Evolutionary conservation across 2,113 vertebrate species (phyloP), one percentile per base, ranked within the genome.

Genomic region (Gambusia holbrooki): DNA sequence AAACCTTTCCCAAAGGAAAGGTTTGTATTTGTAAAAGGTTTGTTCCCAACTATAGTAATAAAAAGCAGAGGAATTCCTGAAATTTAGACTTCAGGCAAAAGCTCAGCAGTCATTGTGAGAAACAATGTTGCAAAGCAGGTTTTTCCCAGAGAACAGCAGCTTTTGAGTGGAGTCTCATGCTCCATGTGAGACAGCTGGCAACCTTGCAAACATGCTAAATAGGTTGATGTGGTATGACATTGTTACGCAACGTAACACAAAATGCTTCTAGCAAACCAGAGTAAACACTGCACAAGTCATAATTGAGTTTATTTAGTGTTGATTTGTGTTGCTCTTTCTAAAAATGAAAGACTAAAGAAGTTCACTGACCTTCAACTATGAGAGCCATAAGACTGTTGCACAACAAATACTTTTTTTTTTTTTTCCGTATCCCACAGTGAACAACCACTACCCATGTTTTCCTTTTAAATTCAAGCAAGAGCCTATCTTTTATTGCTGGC

Each of bases 201-300:
- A 66, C 76, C 66, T 25, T 32, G 13, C 30, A 74, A 19, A 48
- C 15, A 19, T 19, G 45, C 45, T 48, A 48, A 86, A 63, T 79
- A 79, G 68, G 79, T 71, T 78, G 48, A 77, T 54, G 48, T 58
- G 40, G 28, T 79, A 13, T 66, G 14, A 75, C 71, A 81, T 67
- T 69, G 80, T 90, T 87, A 80, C 58, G 84, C 83, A 92, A 93
- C 72, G 70, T 85, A 74, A 82, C 82, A 40, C n/a, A 82, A 65
- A 79, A 69, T 28, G 61, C 51, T 73, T 51, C 58, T 12, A 64
- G 37, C 48, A 73, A 58, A 80, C 33, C 30, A 66, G 73, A 73
- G 60, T 79, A 81, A 87, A 83, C 83, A 86, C 60, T 10, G 30
- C 30, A 67, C 60, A 64, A 73, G 72, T 81, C 86, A 84, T 25